Conservation (phyloP, 2,888 invertebrate genomes). For the Drosophila incognita region DNA sequence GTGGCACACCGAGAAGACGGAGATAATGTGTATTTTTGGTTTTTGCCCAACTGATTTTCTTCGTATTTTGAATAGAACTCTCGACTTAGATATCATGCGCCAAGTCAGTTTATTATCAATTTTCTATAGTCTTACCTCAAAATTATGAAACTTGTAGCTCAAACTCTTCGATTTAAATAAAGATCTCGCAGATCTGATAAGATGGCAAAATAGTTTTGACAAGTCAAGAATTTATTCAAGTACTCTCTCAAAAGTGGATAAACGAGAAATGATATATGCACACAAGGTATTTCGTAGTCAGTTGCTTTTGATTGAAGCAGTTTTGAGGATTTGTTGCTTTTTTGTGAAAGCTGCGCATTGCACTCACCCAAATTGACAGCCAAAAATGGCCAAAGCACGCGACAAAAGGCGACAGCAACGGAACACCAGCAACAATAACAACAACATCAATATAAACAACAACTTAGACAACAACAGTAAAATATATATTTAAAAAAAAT, state of each 20-base stretch:
- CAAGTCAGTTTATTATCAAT: not conserved
- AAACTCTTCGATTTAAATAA: not conserved
- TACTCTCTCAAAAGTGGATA: not conserved
- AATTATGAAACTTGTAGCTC: not conserved
- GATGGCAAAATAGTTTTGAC: not conserved
- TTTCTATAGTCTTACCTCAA: not conserved
- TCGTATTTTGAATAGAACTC: not conserved
- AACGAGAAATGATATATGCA: not conserved
- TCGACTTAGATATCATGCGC: not conserved
- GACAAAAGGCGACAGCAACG: conserved; percentile 61
- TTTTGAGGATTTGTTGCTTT: not conserved
- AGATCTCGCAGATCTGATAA: not conserved
- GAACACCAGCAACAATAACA: conserved; percentile 24
- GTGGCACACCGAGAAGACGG: not conserved
- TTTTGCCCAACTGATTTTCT: not conserved
- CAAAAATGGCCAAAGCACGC: conserved; percentile 66
- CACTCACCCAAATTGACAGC: conserved; percentile 47
- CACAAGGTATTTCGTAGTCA: conserved; percentile 9
- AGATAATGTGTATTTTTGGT: not conserved
- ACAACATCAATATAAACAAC: conserved; percentile 8
- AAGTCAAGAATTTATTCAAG: not conserved
- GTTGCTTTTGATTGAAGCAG: not conserved
- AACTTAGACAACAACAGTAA: conserved; percentile 8
- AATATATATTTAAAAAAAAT: not conserved
- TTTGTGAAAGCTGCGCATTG: conserved; percentile 42